Conservation (phyloP, 2,797 vertebrate species). For the Meda fulgida region DNA sequence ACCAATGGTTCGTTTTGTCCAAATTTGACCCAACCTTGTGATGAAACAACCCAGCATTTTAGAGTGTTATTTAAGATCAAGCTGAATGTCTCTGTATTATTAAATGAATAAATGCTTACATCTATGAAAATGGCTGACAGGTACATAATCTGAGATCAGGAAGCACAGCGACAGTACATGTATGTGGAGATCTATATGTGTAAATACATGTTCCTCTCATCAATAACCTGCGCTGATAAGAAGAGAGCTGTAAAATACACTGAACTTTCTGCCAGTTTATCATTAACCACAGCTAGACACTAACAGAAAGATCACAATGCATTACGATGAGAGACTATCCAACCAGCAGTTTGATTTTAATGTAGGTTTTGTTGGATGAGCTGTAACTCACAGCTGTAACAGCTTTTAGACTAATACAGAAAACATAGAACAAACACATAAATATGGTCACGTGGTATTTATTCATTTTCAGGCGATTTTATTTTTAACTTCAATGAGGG, state of each 20-base stretch:
- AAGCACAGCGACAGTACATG: neutral
- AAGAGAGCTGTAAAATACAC: slow-evolving; percentile 47
- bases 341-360: neutral
- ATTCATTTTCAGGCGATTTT: neutral
- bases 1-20: no score
- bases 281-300: slow-evolving; percentile 55
- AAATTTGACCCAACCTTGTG: no score
- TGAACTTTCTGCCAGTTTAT: slow-evolving; percentile 48
- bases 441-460: neutral
- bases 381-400: no score
- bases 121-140: neutral
- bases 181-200: neutral
- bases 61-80: neutral
- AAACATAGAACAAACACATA: neutral
- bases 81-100: neutral
- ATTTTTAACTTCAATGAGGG: neutral
- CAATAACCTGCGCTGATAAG: slow-evolving; percentile 52
- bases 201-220: slow-evolving; percentile 26
- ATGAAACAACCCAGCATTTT: no score
- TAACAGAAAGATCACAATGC: slow-evolving; percentile 14
- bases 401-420: neutral
- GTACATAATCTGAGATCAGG: neutral
- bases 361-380: neutral
- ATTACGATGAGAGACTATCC: slow-evolving; percentile 5
- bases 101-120: neutral